Conservation (phyloP, 1,140 invertebrate genomes). For the Glomeris maerens region DNA sequence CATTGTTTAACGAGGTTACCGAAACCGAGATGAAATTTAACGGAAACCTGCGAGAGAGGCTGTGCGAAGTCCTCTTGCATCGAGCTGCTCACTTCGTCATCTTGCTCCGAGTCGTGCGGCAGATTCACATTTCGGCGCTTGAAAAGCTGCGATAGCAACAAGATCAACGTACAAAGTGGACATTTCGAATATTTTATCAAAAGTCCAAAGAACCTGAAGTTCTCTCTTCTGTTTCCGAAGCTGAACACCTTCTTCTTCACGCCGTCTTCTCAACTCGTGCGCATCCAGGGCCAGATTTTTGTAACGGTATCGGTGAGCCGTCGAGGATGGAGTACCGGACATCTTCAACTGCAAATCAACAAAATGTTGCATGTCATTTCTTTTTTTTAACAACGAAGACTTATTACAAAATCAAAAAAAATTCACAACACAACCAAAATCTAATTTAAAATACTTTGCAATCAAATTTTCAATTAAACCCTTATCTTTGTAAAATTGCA, state of each 20-base stretch:
- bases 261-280: conserved; percentile 70
- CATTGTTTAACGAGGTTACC: conserved; percentile 6
- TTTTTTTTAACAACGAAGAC: too few species aligned
- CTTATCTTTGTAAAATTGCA: too few species aligned
- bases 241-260: conserved; percentile 94
- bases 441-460: too few species aligned
- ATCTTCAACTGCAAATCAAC: conserved; percentile 9
- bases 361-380: not conserved
- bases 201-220: conserved; percentile 40
- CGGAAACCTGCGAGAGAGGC: conserved; percentile 6
- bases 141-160: conserved; percentile 40
- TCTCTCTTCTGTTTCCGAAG: conserved; percentile 90
- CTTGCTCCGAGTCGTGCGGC: conserved; percentile 38
- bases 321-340: conserved; percentile 13
- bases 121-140: conserved; percentile 76
- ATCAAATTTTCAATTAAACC: too few species aligned
- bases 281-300: conserved; percentile 88
- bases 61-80: conserved; percentile 24
- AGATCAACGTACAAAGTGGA: not conserved
- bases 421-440: too few species aligned
- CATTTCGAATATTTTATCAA: not conserved
- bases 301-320: conserved; percentile 72
- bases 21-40: not conserved
- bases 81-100: conserved; percentile 28
- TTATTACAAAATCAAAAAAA: too few species aligned